Percentiles rank a stretch among this genome's conserved stretches.
Evolutionary conservation across 23 tunicate species (phyloP).

Genomic region (Ciona savignyi): DNA sequence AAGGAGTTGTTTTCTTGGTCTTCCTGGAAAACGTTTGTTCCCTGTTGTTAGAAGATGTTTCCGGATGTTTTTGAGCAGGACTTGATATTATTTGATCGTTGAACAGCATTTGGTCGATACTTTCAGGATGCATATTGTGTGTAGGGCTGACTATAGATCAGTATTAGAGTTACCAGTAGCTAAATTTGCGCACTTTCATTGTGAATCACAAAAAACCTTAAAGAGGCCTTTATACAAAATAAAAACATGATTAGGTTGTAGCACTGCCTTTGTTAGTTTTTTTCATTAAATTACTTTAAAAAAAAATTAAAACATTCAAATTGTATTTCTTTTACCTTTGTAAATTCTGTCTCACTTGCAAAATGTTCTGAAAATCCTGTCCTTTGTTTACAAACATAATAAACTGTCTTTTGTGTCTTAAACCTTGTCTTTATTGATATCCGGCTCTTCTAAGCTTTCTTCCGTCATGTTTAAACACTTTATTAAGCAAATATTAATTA

Average conservation of each 20-base stretch:
- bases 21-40: slow-evolving; percentile 25
- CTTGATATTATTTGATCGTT: neutral
- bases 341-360: neutral
- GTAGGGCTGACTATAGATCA: no score
- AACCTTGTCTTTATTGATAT: no score
- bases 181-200: no score
- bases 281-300: no score
- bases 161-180: no score
- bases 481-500: no score
- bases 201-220: no score
- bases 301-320: neutral
- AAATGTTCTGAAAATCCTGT: neutral
- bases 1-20: slow-evolving; percentile 26
- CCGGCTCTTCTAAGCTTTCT: no score
- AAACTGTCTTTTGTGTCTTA: neutral
- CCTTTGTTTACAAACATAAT: neutral
- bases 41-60: neutral
- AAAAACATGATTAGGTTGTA: no score
- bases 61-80: neutral
- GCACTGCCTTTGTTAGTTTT: no score
- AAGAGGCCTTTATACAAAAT: neutral
- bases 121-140: neutral
- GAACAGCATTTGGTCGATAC: neutral
- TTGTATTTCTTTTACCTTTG: neutral
- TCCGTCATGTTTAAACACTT: neutral